Conservation (phyloP, 2,797 vertebrate genomes). For the Phaenicophaeus curvirostris region DNA sequence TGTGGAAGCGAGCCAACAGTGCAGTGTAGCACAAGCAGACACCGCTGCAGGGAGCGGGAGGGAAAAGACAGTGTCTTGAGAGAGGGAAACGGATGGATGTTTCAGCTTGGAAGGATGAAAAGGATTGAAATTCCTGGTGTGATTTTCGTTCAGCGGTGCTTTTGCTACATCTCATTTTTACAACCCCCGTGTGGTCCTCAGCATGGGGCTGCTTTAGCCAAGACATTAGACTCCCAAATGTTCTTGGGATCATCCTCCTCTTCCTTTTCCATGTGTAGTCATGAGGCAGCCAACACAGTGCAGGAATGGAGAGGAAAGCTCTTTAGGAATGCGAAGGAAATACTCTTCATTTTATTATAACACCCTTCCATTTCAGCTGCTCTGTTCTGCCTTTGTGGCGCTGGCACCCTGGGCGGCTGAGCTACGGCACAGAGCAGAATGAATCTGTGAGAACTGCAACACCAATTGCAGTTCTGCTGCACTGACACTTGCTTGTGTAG, state of each 20-base stretch:
- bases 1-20: conserved; percentile 40
- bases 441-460: background rate
- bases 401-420: background rate
- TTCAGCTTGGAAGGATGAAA: background rate
- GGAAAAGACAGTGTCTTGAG: background rate
- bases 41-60: background rate
- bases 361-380: background rate
- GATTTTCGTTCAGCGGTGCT: background rate
- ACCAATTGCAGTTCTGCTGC: background rate
- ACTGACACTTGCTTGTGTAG: background rate
- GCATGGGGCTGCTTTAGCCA: background rate
- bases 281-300: background rate
- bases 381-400: background rate
- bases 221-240: background rate
- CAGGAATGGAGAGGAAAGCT: background rate
- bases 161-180: background rate
- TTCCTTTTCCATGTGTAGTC: background rate
- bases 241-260: background rate
- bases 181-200: background rate
- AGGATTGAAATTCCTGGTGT: background rate
- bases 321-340: background rate
- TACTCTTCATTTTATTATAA: background rate
- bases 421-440: background rate
- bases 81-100: background rate
- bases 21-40: conserved; percentile 23